Evolutionary conservation across 92 coral and sea anemone genomes (phyloP).

Genomic region (Porites rus): DNA sequence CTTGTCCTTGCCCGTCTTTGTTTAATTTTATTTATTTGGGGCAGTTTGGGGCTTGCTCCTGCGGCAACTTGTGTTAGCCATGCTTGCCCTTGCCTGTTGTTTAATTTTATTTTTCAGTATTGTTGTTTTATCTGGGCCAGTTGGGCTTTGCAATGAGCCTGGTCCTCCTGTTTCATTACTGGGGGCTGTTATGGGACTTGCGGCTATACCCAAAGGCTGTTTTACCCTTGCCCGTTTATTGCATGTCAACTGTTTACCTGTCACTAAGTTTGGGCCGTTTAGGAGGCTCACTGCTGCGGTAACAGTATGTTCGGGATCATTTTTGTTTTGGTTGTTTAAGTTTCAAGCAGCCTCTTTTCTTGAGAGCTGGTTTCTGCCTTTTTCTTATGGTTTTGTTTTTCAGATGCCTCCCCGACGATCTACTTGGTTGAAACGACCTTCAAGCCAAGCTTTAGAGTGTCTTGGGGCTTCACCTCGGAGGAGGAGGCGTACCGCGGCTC

Average conservation of each 20-base stretch:
- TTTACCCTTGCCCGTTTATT: neutral
- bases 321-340: too few species aligned
- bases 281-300: constrained; percentile 17
- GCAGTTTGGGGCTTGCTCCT: too few species aligned
- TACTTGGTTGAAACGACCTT: constrained; percentile 27
- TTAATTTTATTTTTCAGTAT: neutral
- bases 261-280: neutral
- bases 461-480: neutral
- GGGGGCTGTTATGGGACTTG: neutral
- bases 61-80: too few species aligned
- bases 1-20: too few species aligned
- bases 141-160: constrained; percentile 15
- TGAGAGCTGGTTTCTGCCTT: too few species aligned
- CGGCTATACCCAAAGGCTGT: constrained; percentile 11
- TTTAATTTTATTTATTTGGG: too few species aligned
- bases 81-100: neutral
- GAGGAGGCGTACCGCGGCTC: constrained; percentile 26
- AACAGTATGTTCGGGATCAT: neutral
- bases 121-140: neutral
- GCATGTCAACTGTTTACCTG: constrained; percentile 2
- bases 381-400: neutral
- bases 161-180: constrained; percentile 15
- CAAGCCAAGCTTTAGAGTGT: constrained; percentile 29
- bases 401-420: constrained; percentile 10
- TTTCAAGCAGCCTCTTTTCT: too few species aligned